Base-by-base conservation (phyloP, 2,797 vertebrate genomes). In the Pogoniulus pusillus region DNA sequence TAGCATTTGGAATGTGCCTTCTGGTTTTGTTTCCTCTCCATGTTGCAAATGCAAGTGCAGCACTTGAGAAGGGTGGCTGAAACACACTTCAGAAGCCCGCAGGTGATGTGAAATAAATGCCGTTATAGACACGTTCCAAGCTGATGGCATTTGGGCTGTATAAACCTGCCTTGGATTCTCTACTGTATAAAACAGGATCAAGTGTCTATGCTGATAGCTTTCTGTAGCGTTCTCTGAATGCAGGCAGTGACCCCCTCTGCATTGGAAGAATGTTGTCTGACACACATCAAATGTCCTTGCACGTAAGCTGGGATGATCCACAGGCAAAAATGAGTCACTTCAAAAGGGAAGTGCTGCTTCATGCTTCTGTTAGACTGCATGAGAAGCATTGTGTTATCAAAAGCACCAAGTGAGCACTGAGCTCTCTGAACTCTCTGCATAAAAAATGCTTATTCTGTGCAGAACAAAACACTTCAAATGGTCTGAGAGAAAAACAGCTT, bases 51-150 rank as follows among this genome's bases (percentile, higher is more conserved):
- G 0, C 24, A 51, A 81, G 53, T 17, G 15, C 19, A 41, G 47
- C 29, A 12, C 14, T n/a, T 17, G 32, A 65, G 34, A 41, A 20
- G 4, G 3, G 49, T 10, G 7, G 30, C 63, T 76, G 55, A 41
- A 81, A 27, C 47, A 16, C 16, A 12, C 20, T 81, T 71, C 59
- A 35, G 68, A 91, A 74, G 39, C 45, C 30, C 14, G 26, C 7
- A 0, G 4, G 23, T 66, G 43, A 17, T n/a, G 41, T 41, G 71
- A 87, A 24, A 7, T 26, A 41, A n/a, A 13, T 11, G 9, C n/a
- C 60, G n/a, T 22, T 7, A 11, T 1, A 55, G 22, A 17, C 20
- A 32, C 1, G 0, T 16, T 34, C 23, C 3, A 15, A 32, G 23
- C 2, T 62, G 65, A 7, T 14, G 51, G 13, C 18, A 23, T 58